Percentiles rank a stretch among this genome's conserved stretches.
These are phyloP conservation scores for Cynopterus sphinx DNA, from an alignment of 2,797 vertebrate genomes.

Conservation along the genomic window DNA sequence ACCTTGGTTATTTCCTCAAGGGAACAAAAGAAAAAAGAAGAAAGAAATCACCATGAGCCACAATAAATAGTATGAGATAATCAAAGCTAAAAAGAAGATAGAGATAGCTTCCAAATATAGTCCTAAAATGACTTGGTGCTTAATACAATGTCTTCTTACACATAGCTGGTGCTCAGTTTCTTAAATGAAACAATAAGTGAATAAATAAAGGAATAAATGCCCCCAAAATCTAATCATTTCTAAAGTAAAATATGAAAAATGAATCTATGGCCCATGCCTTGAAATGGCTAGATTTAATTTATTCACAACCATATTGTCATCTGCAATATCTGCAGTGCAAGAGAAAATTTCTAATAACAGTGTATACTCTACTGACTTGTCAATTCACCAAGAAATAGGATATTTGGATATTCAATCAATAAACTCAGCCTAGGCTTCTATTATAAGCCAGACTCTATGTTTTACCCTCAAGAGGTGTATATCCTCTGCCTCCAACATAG, in stretches of 20 bases:
- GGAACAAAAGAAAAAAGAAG: neutral
- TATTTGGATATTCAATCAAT: neutral
- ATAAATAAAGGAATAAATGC: neutral
- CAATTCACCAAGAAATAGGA: neutral
- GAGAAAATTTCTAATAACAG: slow-evolving; percentile 15
- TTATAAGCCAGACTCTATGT: neutral
- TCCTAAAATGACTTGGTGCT: neutral
- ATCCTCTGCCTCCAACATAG: neutral
- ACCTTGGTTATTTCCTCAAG: neutral
- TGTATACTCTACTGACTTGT: neutral
- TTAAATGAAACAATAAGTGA: neutral
- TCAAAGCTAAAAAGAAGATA: neutral
- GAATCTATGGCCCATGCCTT: neutral
- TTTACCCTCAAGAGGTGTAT: neutral
- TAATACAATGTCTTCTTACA: neutral
- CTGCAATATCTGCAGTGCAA: neutral
- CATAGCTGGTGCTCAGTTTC: neutral
- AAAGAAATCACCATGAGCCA: neutral
- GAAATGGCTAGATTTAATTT: neutral
- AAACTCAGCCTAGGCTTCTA: neutral
- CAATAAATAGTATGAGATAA: neutral
- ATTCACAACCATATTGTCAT: neutral
- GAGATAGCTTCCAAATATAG: neutral
- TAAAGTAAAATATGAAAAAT: neutral
- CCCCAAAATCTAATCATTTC: neutral